phyloP scores from a whole-genome alignment of 2,888 invertebrate species.

The Portevinia maculata region DNA sequence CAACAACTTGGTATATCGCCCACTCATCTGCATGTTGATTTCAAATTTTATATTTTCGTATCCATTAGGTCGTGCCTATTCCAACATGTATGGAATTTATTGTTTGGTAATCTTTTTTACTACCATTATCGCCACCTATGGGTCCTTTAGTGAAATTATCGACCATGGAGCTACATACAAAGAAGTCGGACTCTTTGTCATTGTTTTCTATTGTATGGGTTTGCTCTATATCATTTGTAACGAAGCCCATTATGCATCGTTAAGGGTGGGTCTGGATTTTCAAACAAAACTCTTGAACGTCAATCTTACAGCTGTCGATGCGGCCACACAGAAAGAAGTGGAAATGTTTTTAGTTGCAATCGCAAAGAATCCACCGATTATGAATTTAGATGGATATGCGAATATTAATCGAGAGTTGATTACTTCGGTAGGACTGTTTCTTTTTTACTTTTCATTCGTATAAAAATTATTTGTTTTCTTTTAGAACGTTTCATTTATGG shows the following conservation, averaged over 20 bases:
- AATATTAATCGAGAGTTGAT: constrained; percentile 88
- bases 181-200: constrained; percentile 88
- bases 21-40: background rate
- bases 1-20: constrained; percentile 86
- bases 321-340: constrained; percentile 87
- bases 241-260: constrained; percentile 88
- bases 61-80: constrained; percentile 86
- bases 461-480: constrained; percentile 77
- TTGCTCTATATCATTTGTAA: constrained; percentile 89
- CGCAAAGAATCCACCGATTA: constrained; percentile 89
- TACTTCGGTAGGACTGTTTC: constrained; percentile 87
- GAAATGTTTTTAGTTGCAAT: constrained; percentile 90
- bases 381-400: constrained; percentile 90
- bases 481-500: constrained; percentile 88
- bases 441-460: constrained; percentile 61
- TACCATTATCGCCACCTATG: constrained; percentile 89
- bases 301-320: constrained; percentile 87
- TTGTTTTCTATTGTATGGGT: constrained; percentile 88
- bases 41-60: constrained; percentile 1
- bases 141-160: constrained; percentile 88
- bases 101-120: constrained; percentile 89
- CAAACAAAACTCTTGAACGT: constrained; percentile 87
- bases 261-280: constrained; percentile 86
- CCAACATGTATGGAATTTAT: constrained; percentile 90
- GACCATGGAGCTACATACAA: constrained; percentile 89